A percentile compares a stretch with the other conserved stretches of the same genome.
Conservation (phyloP, 1,140 invertebrate genomes). For the Atopsyche davidsoni region DNA sequence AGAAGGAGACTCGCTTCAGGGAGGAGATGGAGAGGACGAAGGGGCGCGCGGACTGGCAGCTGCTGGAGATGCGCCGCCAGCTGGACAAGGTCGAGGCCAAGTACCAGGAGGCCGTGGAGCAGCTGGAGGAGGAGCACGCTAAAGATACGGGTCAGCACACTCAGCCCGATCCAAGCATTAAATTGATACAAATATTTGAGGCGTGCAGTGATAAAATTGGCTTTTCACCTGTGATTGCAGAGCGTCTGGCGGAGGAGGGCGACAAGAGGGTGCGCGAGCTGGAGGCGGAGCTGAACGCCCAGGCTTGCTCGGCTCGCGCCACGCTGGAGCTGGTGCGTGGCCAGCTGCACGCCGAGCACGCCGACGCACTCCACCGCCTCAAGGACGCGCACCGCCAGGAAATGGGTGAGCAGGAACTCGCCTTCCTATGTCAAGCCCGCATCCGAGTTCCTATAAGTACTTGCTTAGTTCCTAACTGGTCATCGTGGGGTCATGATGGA, state of each 20-base stretch:
- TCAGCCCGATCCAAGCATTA: too few relatives aligned
- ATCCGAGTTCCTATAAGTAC: too few relatives aligned
- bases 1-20: slow-evolving; percentile 41
- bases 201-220: too few relatives aligned
- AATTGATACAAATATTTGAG: too few relatives aligned
- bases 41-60: slow-evolving; percentile 46
- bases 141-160: slow-evolving; percentile 45
- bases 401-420: slow-evolving; percentile 37
- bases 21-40: slow-evolving; percentile 37
- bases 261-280: slow-evolving; percentile 35
- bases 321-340: slow-evolving; percentile 38
- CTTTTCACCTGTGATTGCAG: too few relatives aligned
- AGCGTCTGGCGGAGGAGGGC: slow-evolving; percentile 40
- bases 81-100: slow-evolving; percentile 44
- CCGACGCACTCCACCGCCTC: slow-evolving; percentile 40
- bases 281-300: slow-evolving; percentile 36
- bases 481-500: too few relatives aligned
- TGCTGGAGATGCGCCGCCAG: slow-evolving; percentile 41
- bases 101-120: slow-evolving; percentile 42
- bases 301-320: slow-evolving; percentile 37
- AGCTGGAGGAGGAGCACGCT: slow-evolving; percentile 38
- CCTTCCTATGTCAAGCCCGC: too few relatives aligned
- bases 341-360: slow-evolving; percentile 40
- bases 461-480: too few relatives aligned
- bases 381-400: slow-evolving; percentile 44